These are phyloP conservation scores for Anthonomus grandis DNA, from an alignment of 1,140 invertebrate species.

Conservation along the genomic window DNA sequence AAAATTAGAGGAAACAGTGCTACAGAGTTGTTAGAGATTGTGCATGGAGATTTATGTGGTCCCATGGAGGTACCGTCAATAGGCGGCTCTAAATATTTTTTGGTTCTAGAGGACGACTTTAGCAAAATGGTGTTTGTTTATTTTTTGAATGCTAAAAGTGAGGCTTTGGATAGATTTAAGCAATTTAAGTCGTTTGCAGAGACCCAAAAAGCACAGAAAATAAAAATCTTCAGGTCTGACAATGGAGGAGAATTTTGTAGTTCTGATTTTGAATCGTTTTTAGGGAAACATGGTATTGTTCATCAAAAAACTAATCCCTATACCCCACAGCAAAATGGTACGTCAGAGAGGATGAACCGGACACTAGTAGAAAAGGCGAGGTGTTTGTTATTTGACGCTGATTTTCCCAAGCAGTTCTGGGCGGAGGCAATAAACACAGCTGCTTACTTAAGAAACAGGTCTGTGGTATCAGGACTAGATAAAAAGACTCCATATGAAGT, in stretches of 20 bases:
- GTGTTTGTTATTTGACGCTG: slow-evolving; percentile 43
- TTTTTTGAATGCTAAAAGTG: slow-evolving; percentile 41
- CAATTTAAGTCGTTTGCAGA: slow-evolving; percentile 38
- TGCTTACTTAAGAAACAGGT: slow-evolving; percentile 50
- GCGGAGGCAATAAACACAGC: slow-evolving; percentile 49
- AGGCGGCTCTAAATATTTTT: slow-evolving; percentile 45
- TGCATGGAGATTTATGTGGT: slow-evolving; percentile 42
- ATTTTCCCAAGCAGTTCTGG: slow-evolving; percentile 44
- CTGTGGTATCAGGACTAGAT: slow-evolving; percentile 13
- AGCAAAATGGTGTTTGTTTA: slow-evolving; percentile 43
- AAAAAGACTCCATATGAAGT: slow-evolving; percentile 32
- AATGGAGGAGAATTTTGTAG: slow-evolving; percentile 36
- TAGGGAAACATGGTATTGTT: slow-evolving; percentile 33
- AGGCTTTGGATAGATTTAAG: slow-evolving; percentile 33
- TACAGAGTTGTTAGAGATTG: slow-evolving; percentile 36
- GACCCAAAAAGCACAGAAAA: slow-evolving; percentile 29
- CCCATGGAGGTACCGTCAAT: slow-evolving; percentile 39
- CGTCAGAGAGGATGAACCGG: slow-evolving; percentile 47
- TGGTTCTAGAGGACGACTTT: slow-evolving; percentile 46
- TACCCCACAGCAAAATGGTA: slow-evolving; percentile 50
- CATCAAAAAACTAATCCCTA: slow-evolving; percentile 38
- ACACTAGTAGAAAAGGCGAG: slow-evolving; percentile 46
- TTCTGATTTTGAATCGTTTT: slow-evolving; percentile 34
- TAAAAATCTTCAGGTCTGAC: slow-evolving; percentile 38
- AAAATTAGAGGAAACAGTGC: slow-evolving; percentile 24